Evolutionary conservation across 2,113 vertebrate species (phyloP), one percentile per base, ranked within the genome.

Genomic region (Macaca mulatta): DNA sequence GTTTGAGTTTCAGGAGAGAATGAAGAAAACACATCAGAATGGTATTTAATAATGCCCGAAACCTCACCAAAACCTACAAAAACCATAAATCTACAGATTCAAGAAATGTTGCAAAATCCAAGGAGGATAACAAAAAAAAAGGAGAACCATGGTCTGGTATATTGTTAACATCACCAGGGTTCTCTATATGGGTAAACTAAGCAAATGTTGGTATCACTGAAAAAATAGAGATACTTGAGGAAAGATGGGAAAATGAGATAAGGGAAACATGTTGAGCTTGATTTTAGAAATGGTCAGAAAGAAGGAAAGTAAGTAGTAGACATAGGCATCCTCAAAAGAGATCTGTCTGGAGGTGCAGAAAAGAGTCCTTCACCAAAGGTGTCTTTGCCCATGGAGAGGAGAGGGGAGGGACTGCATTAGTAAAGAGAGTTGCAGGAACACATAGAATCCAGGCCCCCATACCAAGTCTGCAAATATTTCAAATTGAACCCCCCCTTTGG

Each of bases 91-190:
- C 5, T 45, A 74, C 18, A 85, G 8, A 45, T 1, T 77, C 30
- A 43, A 61, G 38, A 23, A 32, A 14, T 67, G 20, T 25, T 48
- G 55, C 45, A 64, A 59, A 70, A 11, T 18, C 16, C 0, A 38
- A 91, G 52, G 6, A 32, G 12, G 74, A 40, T 40, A 81, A 43
- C 13, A 69, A 59, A 45, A n/a, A 38, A 43, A 45, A 85, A 55
- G 43, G 23, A 59, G 12, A 11, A 27, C 9, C 0, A 2, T 22
- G 22, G 0, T 3, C 9, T 55, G 16, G 67, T 10, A 13, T 40
- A 22, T 94, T 8, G 3, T 7, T 81, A 55, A 48, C 27, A 45
- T 43, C 10, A 5, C n/a, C 35, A 78, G 16, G 17, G 57, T 50
- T 57, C 61, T 91, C 20, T 22, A 50, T 35, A 22, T 86, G 14